A percentile compares a stretch with the other conserved stretches of the same genome.
phyloP scores from a whole-genome alignment of 2,113 vertebrate species.

The Zingel zingel region DNA sequence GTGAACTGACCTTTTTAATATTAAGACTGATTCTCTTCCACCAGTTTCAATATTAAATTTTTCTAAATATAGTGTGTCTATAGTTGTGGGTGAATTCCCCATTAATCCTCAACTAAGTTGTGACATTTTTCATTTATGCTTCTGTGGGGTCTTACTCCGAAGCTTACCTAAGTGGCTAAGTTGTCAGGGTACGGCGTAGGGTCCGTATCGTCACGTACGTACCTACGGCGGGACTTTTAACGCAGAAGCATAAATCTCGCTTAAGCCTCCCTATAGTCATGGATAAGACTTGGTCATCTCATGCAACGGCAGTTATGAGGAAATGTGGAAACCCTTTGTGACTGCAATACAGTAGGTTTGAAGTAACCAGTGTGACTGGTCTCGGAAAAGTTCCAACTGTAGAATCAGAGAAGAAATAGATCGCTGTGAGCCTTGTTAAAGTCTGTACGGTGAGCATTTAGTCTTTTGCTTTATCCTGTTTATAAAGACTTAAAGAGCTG shows the following conservation, averaged over 20 bases:
- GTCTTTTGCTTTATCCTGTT: neutral
- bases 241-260: no score
- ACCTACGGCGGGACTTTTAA: no score
- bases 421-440: neutral
- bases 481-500: neutral
- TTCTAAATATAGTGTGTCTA: slow-evolving; percentile 7
- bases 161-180: no score
- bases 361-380: neutral
- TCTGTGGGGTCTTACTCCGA: no score
- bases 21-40: neutral
- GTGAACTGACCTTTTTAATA: neutral
- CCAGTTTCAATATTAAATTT: neutral
- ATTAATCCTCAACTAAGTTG: neutral
- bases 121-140: neutral
- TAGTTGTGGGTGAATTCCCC: neutral
- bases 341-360: neutral
- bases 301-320: neutral
- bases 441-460: neutral
- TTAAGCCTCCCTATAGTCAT: neutral
- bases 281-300: neutral
- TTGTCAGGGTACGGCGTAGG: no score
- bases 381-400: neutral
- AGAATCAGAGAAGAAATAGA: neutral
- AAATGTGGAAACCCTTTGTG: neutral
- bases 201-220: no score